Percentiles rank a stretch among this genome's conserved stretches.
Conservation (phyloP, 2,888 invertebrate genomes). For the Patella depressa region DNA sequence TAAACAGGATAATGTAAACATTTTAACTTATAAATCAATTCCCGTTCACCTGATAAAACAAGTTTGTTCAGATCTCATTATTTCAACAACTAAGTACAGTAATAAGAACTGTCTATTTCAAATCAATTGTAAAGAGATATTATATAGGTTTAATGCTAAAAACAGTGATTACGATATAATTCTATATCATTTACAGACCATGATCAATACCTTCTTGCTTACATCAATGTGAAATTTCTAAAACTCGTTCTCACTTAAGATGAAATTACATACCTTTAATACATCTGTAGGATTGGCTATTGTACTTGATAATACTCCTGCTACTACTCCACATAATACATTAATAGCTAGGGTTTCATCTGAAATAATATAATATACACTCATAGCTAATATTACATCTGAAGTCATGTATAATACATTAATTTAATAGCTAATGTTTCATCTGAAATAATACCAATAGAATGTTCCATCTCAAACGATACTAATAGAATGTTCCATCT, state of each 20-base stretch:
- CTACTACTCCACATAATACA: slow-evolving; percentile 86
- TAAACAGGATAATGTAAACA: too few relatives aligned
- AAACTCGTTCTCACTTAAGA: not conserved
- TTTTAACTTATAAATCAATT: too few relatives aligned
- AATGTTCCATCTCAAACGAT: too few relatives aligned
- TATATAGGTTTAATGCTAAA: too few relatives aligned
- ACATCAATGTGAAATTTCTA: not conserved
- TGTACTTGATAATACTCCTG: slow-evolving; percentile 92
- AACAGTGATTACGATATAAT: too few relatives aligned
- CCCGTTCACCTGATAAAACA: too few relatives aligned
- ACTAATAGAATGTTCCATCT: too few relatives aligned
- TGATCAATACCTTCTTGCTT: not conserved
- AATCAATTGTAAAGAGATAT: too few relatives aligned
- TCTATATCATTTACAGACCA: not conserved
- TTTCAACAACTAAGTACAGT: too few relatives aligned
- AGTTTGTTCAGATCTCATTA: too few relatives aligned
- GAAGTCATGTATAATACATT: slow-evolving; percentile 74
- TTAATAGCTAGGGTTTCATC: slow-evolving; percentile 71
- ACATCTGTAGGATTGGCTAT: slow-evolving; percentile 97
- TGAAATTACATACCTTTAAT: slow-evolving; percentile 80
- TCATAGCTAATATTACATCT: too few relatives aligned
- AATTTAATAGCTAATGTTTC: slow-evolving; percentile 74
- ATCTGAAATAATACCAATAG: slow-evolving; percentile 51
- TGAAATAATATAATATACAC: slow-evolving; percentile 37
- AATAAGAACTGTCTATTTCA: too few relatives aligned